Conservation (phyloP, 2,113 vertebrate species). For the Leucoraja erinaceus region DNA sequence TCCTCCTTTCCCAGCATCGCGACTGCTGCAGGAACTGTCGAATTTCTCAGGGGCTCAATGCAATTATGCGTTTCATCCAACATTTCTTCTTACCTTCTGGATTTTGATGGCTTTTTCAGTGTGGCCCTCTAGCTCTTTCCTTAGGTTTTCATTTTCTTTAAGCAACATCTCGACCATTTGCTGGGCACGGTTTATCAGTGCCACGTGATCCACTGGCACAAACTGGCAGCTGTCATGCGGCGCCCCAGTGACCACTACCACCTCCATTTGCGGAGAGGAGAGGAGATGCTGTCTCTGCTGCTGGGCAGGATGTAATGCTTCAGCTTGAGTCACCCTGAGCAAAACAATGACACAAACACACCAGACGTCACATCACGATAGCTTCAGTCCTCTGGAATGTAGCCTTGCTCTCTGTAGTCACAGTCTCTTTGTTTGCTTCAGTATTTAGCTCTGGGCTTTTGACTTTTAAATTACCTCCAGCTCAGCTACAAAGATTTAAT, state of each 20-base stretch:
- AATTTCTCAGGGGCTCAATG: not conserved
- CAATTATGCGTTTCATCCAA: not conserved
- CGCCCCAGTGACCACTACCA: slow-evolving; percentile 47
- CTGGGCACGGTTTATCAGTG: slow-evolving; percentile 30
- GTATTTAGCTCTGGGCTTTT: not conserved
- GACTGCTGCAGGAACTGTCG: not conserved
- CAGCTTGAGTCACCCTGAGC: slow-evolving; percentile 32
- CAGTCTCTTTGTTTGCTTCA: not conserved
- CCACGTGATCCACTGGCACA: slow-evolving; percentile 50
- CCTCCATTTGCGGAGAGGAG: slow-evolving; percentile 56
- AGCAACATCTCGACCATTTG: slow-evolving; percentile 57
- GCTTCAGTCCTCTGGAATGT: slow-evolving; percentile 22
- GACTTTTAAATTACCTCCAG: not conserved
- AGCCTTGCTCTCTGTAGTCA: not conserved
- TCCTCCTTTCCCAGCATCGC: no score
- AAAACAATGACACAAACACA: slow-evolving; percentile 10
- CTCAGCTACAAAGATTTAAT: not conserved
- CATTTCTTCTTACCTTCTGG: slow-evolving; percentile 71
- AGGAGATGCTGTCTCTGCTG: slow-evolving; percentile 56
- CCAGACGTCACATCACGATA: not conserved
- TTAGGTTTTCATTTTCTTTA: slow-evolving; percentile 77
- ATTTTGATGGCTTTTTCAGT: slow-evolving; percentile 71
- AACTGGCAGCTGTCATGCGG: slow-evolving; percentile 51
- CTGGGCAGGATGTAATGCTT: slow-evolving; percentile 42
- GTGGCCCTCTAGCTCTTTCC: slow-evolving; percentile 71